A percentile compares a stretch with the other conserved stretches of the same genome.
Conservation (phyloP, 2,888 invertebrate species). For the Cerastis leucographa region DNA sequence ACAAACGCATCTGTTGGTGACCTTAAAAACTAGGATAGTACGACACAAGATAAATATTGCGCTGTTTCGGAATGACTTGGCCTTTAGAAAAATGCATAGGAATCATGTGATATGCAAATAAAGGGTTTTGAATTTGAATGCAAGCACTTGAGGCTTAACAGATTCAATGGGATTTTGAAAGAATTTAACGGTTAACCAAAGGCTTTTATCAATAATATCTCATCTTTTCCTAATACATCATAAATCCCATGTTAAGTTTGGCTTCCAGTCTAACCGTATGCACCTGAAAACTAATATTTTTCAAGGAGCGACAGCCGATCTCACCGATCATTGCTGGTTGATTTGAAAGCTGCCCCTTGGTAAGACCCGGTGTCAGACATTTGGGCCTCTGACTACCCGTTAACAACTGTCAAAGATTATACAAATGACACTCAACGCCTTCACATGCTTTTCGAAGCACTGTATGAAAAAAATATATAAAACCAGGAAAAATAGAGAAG, state of each 20-base stretch:
- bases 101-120: not conserved
- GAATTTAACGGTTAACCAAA: no score
- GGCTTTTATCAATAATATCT: not conserved
- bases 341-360: not conserved
- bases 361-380: not conserved
- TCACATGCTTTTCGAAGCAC: not conserved
- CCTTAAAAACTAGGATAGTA: constrained; percentile 42
- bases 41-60: constrained; percentile 27
- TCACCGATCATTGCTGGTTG: not conserved
- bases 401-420: not conserved
- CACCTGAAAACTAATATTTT: not conserved
- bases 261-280: not conserved
- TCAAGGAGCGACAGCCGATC: not conserved
- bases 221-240: not conserved
- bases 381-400: not conserved
- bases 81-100: constrained; percentile 14
- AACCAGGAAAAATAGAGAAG: not conserved
- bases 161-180: constrained; percentile 3
- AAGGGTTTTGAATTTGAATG: not conserved
- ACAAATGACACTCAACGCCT: not conserved
- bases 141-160: not conserved
- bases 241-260: not conserved
- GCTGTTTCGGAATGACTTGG: not conserved
- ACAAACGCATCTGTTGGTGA: constrained; percentile 27
- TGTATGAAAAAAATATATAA: not conserved